phyloP scores from a whole-genome alignment of 2,797 vertebrate genomes.

The Argentina silus region DNA sequence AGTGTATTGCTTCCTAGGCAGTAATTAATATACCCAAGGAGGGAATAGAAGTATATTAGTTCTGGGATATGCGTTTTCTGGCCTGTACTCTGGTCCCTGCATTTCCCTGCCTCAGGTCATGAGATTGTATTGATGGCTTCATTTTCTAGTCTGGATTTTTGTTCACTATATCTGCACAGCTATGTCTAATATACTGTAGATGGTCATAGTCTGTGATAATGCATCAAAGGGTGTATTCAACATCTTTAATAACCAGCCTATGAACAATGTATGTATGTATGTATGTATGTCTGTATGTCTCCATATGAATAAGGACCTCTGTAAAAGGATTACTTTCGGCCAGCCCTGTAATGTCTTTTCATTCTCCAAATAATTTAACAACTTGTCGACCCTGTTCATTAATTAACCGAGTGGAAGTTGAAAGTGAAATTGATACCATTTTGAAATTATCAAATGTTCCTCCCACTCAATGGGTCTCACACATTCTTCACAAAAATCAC shows the following conservation, averaged over 20 bases:
- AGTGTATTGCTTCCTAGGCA: slow-evolving; percentile 31
- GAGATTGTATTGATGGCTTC: slow-evolving; percentile 25
- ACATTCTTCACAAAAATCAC: no score
- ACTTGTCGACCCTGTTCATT: no score
- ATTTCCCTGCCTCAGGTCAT: background rate
- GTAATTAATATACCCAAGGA: slow-evolving; percentile 39
- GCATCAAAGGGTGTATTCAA: background rate
- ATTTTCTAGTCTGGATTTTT: slow-evolving; percentile 14
- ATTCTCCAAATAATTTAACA: no score
- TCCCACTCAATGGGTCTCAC: no score
- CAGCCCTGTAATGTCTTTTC: no score
- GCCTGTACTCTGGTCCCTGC: slow-evolving; percentile 25
- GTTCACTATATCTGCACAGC: background rate
- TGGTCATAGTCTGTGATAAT: background rate
- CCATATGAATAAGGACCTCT: background rate
- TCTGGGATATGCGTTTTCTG: slow-evolving; percentile 32
- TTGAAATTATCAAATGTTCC: no score
- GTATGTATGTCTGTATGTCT: slow-evolving; percentile 2
- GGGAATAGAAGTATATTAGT: slow-evolving; percentile 38
- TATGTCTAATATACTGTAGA: background rate
- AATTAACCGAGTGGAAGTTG: no score
- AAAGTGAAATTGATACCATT: no score
- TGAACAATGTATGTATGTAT: slow-evolving; percentile 1
- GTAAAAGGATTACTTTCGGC: background rate
- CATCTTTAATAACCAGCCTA: no score